Evolutionary conservation across 2,888 invertebrate species (phyloP).

Genomic region (Rotaria macrura): DNA sequence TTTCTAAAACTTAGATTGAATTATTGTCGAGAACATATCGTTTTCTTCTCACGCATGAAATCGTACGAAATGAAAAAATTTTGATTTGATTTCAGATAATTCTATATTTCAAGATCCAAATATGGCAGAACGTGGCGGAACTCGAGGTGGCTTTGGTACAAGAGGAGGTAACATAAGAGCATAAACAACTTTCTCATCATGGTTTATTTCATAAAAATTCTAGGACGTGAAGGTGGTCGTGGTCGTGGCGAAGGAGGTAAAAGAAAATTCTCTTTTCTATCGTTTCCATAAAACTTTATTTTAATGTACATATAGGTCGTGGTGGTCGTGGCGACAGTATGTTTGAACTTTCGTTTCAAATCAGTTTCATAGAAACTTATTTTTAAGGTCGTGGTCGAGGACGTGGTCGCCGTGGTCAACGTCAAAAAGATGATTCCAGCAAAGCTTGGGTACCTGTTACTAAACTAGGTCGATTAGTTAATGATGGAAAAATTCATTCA

Average conservation of each 20-base stretch:
- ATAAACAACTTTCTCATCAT: background rate
- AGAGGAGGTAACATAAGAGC: background rate
- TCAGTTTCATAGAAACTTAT: background rate
- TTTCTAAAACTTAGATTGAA: background rate
- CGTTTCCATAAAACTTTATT: too few species aligned
- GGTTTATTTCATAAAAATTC: background rate
- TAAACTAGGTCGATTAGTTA: constrained; percentile 88
- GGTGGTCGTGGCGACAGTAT: constrained; percentile 55
- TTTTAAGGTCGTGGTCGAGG: constrained; percentile 23
- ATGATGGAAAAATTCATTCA: constrained; percentile 83
- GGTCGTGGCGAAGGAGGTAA: background rate
- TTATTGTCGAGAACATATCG: background rate
- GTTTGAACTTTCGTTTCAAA: background rate
- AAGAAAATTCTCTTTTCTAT: too few species aligned
- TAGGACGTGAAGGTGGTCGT: background rate
- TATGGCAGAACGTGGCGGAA: constrained; percentile 15
- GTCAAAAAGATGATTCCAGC: constrained; percentile 41
- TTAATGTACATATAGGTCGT: background rate
- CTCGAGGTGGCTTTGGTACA: constrained; percentile 17
- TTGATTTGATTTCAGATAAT: background rate
- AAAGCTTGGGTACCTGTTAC: constrained; percentile 88
- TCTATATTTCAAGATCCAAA: background rate
- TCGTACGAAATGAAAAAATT: too few species aligned
- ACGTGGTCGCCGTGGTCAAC: constrained; percentile 58
- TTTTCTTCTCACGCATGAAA: background rate